These are phyloP conservation scores for Euleptes europaea DNA, from an alignment of 2,113 vertebrate genomes.

Conservation along the genomic window DNA sequence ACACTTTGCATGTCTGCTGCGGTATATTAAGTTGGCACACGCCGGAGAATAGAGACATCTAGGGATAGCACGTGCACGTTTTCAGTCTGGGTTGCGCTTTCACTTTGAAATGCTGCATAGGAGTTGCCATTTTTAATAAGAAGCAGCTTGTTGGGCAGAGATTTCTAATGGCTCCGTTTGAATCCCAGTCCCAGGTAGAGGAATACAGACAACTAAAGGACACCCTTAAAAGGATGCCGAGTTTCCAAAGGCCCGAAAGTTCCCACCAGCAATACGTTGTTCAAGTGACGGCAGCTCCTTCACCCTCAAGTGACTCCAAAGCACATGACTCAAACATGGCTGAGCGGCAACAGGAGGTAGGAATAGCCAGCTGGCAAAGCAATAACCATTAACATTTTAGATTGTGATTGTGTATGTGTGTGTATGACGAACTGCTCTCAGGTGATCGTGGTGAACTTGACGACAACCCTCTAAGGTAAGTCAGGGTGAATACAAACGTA, in stretches of 20 bases:
- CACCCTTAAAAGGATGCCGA: slow-evolving; percentile 80
- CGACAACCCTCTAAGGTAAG: not conserved
- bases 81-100: slow-evolving; percentile 21
- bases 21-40: slow-evolving; percentile 44
- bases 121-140: not conserved
- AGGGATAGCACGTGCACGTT: slow-evolving; percentile 39
- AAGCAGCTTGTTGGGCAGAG: not conserved
- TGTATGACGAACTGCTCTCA: too few species aligned
- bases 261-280: slow-evolving; percentile 37
- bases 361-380: not conserved
- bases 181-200: slow-evolving; percentile 87
- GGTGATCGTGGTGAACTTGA: too few species aligned
- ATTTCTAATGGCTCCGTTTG: slow-evolving; percentile 40
- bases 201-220: slow-evolving; percentile 91
- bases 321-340: not conserved
- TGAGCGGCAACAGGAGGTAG: slow-evolving; percentile 60
- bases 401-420: not conserved
- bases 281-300: not conserved
- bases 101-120: not conserved
- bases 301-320: slow-evolving; percentile 4
- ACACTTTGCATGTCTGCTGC: slow-evolving; percentile 71
- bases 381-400: not conserved
- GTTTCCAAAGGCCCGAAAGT: slow-evolving; percentile 68
- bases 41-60: slow-evolving; percentile 39
- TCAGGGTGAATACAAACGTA: not conserved